These are phyloP conservation scores for Pristionchus japonicus DNA, from an alignment of 2,888 invertebrate species.

Conservation along the genomic window DNA sequence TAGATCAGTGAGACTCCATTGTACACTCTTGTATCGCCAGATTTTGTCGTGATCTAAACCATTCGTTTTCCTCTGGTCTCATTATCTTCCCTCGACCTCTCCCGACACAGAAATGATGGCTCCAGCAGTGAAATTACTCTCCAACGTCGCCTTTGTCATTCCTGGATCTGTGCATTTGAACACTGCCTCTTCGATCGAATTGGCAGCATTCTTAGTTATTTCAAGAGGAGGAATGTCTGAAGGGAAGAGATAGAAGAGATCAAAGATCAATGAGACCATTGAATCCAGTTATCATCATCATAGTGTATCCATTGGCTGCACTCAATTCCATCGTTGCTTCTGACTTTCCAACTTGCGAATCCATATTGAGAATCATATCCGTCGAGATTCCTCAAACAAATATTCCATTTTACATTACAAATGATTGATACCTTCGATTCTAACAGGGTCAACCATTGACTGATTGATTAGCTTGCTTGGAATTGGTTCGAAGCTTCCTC, in stretches of 20 bases:
- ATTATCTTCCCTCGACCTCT: not conserved
- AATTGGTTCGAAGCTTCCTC: not conserved
- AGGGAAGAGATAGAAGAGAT: not conserved
- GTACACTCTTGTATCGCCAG: not conserved
- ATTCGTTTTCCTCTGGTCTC: not conserved
- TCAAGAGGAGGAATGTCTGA: constrained; percentile 32
- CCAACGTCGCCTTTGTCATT: not conserved
- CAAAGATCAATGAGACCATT: not conserved
- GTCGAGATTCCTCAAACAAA: constrained; percentile 21
- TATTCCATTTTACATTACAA: not conserved
- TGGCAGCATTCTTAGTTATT: not conserved
- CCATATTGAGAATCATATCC: not conserved
- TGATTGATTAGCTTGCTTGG: not conserved
- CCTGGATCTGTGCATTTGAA: not conserved
- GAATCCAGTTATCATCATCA: constrained; percentile 47
- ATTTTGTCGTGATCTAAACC: constrained; percentile 1
- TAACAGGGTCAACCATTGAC: not conserved
- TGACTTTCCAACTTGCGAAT: not conserved
- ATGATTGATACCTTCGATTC: constrained; percentile 5
- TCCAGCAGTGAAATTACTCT: constrained; percentile 6
- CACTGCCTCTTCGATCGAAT: not conserved
- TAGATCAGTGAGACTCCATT: not conserved
- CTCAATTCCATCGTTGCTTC: not conserved
- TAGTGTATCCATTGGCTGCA: not conserved
- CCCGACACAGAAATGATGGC: not conserved